A percentile compares a stretch with the other conserved stretches of the same genome.
These are phyloP conservation scores for Calycopis cecrops DNA, from an alignment of 1,140 invertebrate genomes.

Conservation along the genomic window DNA sequence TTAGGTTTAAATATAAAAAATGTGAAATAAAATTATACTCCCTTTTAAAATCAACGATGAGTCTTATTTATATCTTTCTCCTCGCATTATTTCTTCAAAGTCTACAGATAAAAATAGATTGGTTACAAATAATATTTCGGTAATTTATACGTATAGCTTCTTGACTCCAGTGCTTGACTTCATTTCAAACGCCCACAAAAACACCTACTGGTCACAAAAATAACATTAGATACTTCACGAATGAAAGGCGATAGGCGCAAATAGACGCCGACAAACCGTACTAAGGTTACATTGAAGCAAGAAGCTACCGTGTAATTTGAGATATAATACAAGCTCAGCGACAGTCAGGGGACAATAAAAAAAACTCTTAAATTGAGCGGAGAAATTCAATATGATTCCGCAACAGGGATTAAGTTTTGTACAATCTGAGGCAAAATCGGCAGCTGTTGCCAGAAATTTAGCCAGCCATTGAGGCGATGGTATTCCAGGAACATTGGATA, in stretches of 20 bases:
- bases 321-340: conserved; percentile 56
- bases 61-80: too few species aligned
- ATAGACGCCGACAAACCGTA: conserved; percentile 34
- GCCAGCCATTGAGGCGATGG: conserved; percentile 46
- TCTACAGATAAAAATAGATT: too few species aligned
- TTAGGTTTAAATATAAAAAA: too few species aligned
- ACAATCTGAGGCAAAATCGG: conserved; percentile 56
- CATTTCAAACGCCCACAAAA: conserved; percentile 42
- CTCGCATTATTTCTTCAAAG: too few species aligned
- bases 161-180: conserved; percentile 27
- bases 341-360: conserved; percentile 60
- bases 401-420: conserved; percentile 68
- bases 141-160: conserved; percentile 1
- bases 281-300: conserved; percentile 47
- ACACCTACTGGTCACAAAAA: conserved; percentile 38
- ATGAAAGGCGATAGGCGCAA: conserved; percentile 43
- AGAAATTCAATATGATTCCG: conserved; percentile 65
- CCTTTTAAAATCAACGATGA: too few species aligned
- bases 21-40: too few species aligned
- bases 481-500: conserved; percentile 40
- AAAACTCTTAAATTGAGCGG: conserved; percentile 63
- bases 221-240: conserved; percentile 31
- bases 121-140: too few species aligned
- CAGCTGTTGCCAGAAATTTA: conserved; percentile 62
- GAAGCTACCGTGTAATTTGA: conserved; percentile 66